Evolutionary conservation across 2,113 vertebrate species (phyloP), one percentile per base, ranked within the genome.

Genomic region (Myrmecobius fasciatus): DNA sequence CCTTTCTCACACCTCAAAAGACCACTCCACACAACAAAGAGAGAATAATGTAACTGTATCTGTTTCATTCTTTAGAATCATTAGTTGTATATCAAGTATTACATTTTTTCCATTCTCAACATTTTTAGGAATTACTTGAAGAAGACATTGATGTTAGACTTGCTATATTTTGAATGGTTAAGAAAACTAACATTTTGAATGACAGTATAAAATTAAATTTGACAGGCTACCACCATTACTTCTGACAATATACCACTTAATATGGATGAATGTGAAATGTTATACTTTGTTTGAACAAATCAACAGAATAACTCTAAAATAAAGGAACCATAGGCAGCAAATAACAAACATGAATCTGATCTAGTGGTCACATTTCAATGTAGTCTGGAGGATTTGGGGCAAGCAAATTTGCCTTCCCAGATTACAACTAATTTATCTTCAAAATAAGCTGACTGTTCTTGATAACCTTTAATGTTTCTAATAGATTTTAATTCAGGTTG

Each of bases 351-450:
- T n/a, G 31, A 75, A 75, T 20, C 12, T 75, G 12, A 75, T 75
- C 0, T 75, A 7, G 36, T 7, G 31, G 14, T 3, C 60, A 75
- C n/a, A 67, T 28, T 10, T 8, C 28, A 56, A 7, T 20, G 31
- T 75, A 0, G 5, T 20, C 12, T 20, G 31, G 60, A 36, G 20
- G 31, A 60, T 31, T 31, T 36, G 11, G 31, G 60, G 12, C 31
- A 75, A 75, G 12, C 1, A 6, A 1, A n/a, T n/a, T n/a, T 75
- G 12, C 1, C 36, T 20, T 14, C 12, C 3, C 7, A 14, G 1
- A 75, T 75, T n/a, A n/a, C 4, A n/a, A 6, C 17, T n/a, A 1
- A 0, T 12, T 75, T 75, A 0, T n/a, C 5, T n/a, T 9, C 26
- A 60, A n/a, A 75, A 75, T 17, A 20, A n/a, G 14, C 14, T 75